Evolutionary conservation across 1,140 invertebrate species (phyloP), one percentile per base, ranked within the genome.

Genomic region (Phymastichus coffea): DNA sequence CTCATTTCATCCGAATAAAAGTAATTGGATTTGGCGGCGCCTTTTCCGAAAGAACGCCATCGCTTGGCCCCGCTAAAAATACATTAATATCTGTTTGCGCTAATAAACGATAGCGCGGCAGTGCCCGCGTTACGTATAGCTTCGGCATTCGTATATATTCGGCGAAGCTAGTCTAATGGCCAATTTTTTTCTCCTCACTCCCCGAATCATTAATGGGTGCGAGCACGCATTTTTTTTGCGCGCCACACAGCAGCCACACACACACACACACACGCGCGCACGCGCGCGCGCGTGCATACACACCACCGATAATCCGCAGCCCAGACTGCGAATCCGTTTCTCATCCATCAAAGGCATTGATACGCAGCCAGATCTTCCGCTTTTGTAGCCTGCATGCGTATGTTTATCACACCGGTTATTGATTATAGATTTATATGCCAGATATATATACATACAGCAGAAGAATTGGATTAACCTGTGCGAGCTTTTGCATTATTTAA

Each of bases 1-100:
- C 78, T 80, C 78, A 80, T 80, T 80, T 80, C 70, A 71, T 76
- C 76, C 78, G 76, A 80, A 80, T 80, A 79, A 80, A 80, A 79
- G 75, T 80, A 80, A 80, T 78, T 80, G 77, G 78, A 79, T 80
- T 80, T 80, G 73, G 76, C 74, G 78, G 74, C 67, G 73, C 70
- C 69, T 73, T 72, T 69, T 66, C 67, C 67, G 60, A 61, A 60
- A 48, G 65, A 68, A 67, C 66, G 63, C 69, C 68, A 72, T 44
- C 63, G 65, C 37, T 60, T 68, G 70, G 65, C 65, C 68, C 69
- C 69, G 70, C 75, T 78, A 78, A 79, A 80, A 79, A 80, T 79
- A 78, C 78, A 80, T 80, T 80, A 80, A 79, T 80, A 79, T 80
- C 77, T 75, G 74, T 80, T 80, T 80, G 77, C 66, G 70, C 71